Evolutionary conservation across 1,140 invertebrate genomes (phyloP).

Genomic region (Lordiphosa stackelbergi): DNA sequence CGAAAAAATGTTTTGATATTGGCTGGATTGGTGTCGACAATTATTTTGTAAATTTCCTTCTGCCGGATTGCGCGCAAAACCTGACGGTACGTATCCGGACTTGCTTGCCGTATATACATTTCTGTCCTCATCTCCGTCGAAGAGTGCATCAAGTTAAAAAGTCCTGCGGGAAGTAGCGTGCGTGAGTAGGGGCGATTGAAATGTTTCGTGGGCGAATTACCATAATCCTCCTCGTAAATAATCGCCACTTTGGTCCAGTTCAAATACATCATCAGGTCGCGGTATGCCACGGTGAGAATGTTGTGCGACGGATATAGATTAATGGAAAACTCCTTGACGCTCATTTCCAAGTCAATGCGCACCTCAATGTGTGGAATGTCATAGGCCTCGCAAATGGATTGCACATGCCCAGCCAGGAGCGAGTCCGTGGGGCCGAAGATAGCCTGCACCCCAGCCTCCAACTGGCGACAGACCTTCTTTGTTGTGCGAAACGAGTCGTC

Average conservation of each 20-base stretch:
- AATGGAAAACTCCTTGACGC: constrained; percentile 88
- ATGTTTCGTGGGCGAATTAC: constrained; percentile 26
- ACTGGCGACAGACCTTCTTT: constrained; percentile 93
- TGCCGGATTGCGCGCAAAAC: constrained; percentile 88
- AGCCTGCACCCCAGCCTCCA: constrained; percentile 90
- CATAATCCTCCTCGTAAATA: constrained; percentile 87
- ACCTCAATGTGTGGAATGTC: constrained; percentile 93
- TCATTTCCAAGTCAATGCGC: constrained; percentile 84
- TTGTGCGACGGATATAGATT: constrained; percentile 93
- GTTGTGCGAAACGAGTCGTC: constrained; percentile 94
- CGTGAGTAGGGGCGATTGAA: background rate
- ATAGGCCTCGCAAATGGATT: constrained; percentile 91
- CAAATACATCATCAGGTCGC: constrained; percentile 90
- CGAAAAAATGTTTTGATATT: constrained; percentile 88
- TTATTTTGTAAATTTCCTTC: constrained; percentile 89
- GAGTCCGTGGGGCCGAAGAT: constrained; percentile 93
- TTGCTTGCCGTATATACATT: constrained; percentile 89
- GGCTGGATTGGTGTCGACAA: constrained; percentile 88
- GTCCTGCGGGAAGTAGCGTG: constrained; percentile 79
- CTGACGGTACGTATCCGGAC: constrained; percentile 85
- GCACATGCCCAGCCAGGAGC: constrained; percentile 88
- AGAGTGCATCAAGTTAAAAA: constrained; percentile 89
- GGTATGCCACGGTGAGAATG: constrained; percentile 89
- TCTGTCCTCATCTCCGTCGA: constrained; percentile 84
- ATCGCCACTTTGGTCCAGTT: constrained; percentile 96